Base-by-base conservation (phyloP, 2,113 vertebrate genomes). In the Cyanoderma ruficeps region DNA sequence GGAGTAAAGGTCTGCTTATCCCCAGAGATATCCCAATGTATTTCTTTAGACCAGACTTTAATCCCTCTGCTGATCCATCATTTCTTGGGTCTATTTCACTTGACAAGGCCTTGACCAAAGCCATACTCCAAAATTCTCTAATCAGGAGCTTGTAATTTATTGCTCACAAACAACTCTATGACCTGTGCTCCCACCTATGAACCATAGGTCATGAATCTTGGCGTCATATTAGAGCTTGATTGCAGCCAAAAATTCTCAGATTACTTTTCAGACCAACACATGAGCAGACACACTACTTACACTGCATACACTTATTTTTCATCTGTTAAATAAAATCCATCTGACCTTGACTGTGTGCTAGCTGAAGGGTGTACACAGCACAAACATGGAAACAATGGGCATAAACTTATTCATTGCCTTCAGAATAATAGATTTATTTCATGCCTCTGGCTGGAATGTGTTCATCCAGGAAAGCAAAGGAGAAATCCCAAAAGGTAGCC, bases 51-150 rank as follows among this genome's bases (percentile, higher is more conserved):
- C 24, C 25, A 70, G 75, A 83, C 20, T 94, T 94, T 89, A 81
- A 91, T 96, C 39, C 67, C 39, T 59, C 25, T 92, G 70, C 81
- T 92, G 79, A 94, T 95, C 77, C 46, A 69, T 92, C 80, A 92
- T 87, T 96, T 94, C 77, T 92, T 90, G 47, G 33, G 46, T 93
- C 77, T 85, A 37, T 94, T 90, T 91, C 67, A 53, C 33, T 93
- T 92, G 95, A 90, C 90, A 96, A 91, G 55, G 63, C 90, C 74
- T 93, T 89, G 81, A 89, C 69, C 90, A 95, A 88, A 95, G 64
- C 56, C 50, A 56, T 35, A 81, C 33, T 77, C 67, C 56, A 88
- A 80, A 92, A 94, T 85, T 86, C 59, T 90, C 53, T 96, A 88
- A 94, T 94, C 90, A 88, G 52, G 25, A 78, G 3, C 44, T 47